Percentiles rank a stretch among this genome's conserved stretches.
These are phyloP conservation scores for Microhierax caerulescens DNA, from an alignment of 2,797 vertebrate species.

Conservation along the genomic window DNA sequence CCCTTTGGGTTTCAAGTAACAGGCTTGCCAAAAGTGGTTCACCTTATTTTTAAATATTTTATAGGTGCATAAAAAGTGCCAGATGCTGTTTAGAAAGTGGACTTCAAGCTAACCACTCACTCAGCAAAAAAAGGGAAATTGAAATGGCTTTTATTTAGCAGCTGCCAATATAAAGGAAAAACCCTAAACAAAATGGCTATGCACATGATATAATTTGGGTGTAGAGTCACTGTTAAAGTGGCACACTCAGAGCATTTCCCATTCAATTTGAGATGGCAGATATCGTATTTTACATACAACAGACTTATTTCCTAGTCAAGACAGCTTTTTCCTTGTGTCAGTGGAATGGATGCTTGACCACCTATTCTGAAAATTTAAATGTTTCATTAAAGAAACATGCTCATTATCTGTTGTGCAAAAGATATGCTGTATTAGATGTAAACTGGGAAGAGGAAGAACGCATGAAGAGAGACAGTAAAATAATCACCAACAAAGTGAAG, in stretches of 20 bases:
- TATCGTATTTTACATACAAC: background rate
- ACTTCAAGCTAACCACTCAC: background rate
- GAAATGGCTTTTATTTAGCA: background rate
- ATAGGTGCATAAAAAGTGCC: constrained; percentile 3
- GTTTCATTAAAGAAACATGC: background rate
- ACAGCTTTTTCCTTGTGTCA: background rate
- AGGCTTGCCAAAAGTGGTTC: constrained; percentile 17
- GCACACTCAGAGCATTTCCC: background rate
- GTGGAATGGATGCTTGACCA: constrained; percentile 9
- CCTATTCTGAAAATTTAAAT: constrained; percentile 51
- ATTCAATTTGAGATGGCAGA: background rate
- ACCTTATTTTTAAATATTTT: constrained; percentile 58
- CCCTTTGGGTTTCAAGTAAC: constrained; percentile 25
- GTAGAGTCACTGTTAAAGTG: background rate
- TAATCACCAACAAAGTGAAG: background rate
- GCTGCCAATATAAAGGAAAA: background rate
- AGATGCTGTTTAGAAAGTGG: constrained; percentile 11
- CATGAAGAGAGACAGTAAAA: background rate
- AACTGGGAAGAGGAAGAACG: background rate
- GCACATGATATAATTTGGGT: background rate
- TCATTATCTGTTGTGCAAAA: background rate
- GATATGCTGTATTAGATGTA: background rate
- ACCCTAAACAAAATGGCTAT: background rate
- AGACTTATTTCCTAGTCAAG: constrained; percentile 20
- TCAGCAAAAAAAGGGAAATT: background rate